Percentiles rank a stretch among this genome's conserved stretches.
These are phyloP conservation scores for Axea sp. DNA, from an alignment of 2,888 invertebrate species.

Conservation along the genomic window DNA sequence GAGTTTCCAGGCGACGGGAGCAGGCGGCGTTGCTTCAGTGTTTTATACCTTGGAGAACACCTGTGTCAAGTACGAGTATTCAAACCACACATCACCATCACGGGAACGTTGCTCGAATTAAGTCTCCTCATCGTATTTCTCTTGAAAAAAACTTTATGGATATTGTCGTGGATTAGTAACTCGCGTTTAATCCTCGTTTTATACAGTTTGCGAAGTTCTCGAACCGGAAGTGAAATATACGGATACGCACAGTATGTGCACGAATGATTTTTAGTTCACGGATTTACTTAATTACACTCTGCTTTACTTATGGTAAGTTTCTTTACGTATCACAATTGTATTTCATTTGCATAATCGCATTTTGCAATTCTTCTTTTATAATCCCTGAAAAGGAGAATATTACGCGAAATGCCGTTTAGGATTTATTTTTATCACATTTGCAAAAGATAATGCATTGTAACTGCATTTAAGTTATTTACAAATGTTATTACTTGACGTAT, in stretches of 20 bases:
- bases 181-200: constrained; percentile 8
- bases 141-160: constrained; percentile 23
- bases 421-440: no score
- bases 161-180: constrained; percentile 27
- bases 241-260: constrained; percentile 15
- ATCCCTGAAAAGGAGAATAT: no score
- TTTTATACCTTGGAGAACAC: constrained; percentile 71
- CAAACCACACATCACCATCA: constrained; percentile 67
- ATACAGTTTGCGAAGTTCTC: constrained; percentile 5
- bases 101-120: constrained; percentile 60
- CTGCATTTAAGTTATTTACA: not conserved
- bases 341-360: no score
- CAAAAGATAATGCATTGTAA: not conserved
- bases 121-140: constrained; percentile 50
- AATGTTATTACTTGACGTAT: not conserved
- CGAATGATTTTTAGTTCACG: constrained; percentile 8
- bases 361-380: no score
- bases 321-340: no score
- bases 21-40: constrained; percentile 69
- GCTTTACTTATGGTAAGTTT: constrained; percentile 9
- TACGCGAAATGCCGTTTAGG: no score
- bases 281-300: not conserved
- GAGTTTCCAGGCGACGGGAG: constrained; percentile 70
- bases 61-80: constrained; percentile 74
- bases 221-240: constrained; percentile 30